A percentile compares a stretch with the other conserved stretches of the same genome.
phyloP scores from a whole-genome alignment of 2,797 vertebrate species.

The Emydoidea blandingii region DNA sequence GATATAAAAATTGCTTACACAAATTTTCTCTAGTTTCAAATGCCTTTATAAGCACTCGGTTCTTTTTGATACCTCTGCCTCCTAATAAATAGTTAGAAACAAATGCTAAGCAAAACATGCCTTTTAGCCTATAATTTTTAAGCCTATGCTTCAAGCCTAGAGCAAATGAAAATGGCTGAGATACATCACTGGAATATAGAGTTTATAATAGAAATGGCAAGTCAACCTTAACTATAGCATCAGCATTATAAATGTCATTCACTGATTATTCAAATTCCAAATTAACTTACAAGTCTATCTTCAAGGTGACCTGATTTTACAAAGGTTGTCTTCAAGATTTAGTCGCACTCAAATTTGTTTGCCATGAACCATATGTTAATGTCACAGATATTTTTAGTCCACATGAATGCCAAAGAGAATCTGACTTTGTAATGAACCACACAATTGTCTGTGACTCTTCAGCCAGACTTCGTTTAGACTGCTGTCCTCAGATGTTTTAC shows the following conservation, averaged over 20 bases:
- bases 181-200: neutral
- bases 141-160: neutral
- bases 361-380: neutral
- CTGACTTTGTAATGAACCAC: neutral
- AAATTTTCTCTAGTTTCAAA: neutral
- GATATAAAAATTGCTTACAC: neutral
- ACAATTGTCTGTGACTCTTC: neutral
- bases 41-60: neutral
- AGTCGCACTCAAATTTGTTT: neutral
- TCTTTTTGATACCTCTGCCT: neutral
- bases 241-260: neutral
- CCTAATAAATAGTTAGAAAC: neutral
- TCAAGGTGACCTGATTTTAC: neutral
- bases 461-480: neutral
- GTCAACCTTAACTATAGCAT: neutral
- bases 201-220: neutral
- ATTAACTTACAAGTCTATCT: neutral
- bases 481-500: neutral
- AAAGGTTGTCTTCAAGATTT: neutral
- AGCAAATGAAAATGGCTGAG: neutral
- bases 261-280: neutral
- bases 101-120: neutral
- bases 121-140: neutral
- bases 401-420: neutral
- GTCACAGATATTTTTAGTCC: slow-evolving; percentile 1